These are phyloP conservation scores for Trilocha varians DNA, from an alignment of 2,888 invertebrate species.

Conservation along the genomic window DNA sequence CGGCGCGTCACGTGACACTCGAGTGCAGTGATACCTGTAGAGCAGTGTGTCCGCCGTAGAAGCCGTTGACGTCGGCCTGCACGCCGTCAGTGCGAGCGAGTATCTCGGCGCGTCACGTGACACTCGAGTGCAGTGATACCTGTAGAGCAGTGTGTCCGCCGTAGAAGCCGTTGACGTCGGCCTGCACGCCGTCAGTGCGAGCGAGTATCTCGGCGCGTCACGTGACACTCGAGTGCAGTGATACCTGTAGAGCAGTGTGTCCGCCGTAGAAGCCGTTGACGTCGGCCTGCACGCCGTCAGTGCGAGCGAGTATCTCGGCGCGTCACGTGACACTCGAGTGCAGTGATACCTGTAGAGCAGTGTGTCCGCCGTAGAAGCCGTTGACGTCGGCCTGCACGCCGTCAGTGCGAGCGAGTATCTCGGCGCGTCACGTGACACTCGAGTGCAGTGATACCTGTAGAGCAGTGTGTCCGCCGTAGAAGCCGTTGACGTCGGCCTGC, in stretches of 20 bases:
- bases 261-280: slow-evolving; percentile 93
- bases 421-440: slow-evolving; percentile 85
- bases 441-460: no score
- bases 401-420: slow-evolving; percentile 78
- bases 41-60: slow-evolving; percentile 95
- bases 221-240: no score
- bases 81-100: slow-evolving; percentile 75
- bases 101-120: slow-evolving; percentile 85
- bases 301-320: slow-evolving; percentile 79
- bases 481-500: slow-evolving; percentile 85
- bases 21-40: no score
- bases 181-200: slow-evolving; percentile 73
- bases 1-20: slow-evolving; percentile 85
- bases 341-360: no score
- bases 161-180: slow-evolving; percentile 90
- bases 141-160: slow-evolving; percentile 95
- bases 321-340: slow-evolving; percentile 86
- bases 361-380: slow-evolving; percentile 92
- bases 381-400: slow-evolving; percentile 82
- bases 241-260: no score
- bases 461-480: slow-evolving; percentile 95
- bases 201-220: slow-evolving; percentile 85
- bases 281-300: slow-evolving; percentile 78
- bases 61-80: slow-evolving; percentile 85
- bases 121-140: no score